Evolutionary conservation across 2,888 invertebrate genomes (phyloP), one percentile per base, ranked within the genome.

Genomic region (Orchesellides sinensis): DNA sequence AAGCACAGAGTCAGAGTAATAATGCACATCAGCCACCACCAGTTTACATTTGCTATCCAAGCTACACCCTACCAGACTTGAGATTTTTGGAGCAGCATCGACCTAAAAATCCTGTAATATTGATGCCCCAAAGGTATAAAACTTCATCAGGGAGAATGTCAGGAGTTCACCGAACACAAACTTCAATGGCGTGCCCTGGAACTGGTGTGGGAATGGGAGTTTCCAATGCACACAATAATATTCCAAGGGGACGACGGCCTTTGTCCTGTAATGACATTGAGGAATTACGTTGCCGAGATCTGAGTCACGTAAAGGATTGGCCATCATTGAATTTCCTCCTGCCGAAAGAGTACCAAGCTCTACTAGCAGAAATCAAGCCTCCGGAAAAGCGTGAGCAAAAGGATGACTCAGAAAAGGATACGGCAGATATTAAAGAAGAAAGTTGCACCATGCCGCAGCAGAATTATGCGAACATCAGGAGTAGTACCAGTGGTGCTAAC

Each of bases 231-330:
- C 80, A 45, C 14, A 32, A 29, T 21, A 72, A 80, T 72, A 32
- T 80, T 65, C 80, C 52, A 61, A 65, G 65, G 69, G 56, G 73
- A 77, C 66, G 91, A 56, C 91, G 92, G 88, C 96, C 96, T 0
- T 94, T 95, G 89, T 95, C 95, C 56, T 95, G 93, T 89, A 95
- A 94, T 88, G 96, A 97, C 89, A 92, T 96, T 68, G 96, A 96
- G 90, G 92, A 94, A 83, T 90, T 97, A 47, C 94, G 94, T 89
- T 94, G 94, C 89, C 94, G 94, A 90, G 95, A 96, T 72, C 93
- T 96, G 85, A 92, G 93, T 52, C 97, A 97, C 89, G 94, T 98
- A 8, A 93, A 94, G 89, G 98, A 98, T 90, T 98, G 98, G 98
- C 96, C 96, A 89, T 97, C 97, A 0, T 91, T 98, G 69, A 96